Conservation (phyloP, 2,113 vertebrate genomes). For the Megaleporinus macrocephalus region DNA sequence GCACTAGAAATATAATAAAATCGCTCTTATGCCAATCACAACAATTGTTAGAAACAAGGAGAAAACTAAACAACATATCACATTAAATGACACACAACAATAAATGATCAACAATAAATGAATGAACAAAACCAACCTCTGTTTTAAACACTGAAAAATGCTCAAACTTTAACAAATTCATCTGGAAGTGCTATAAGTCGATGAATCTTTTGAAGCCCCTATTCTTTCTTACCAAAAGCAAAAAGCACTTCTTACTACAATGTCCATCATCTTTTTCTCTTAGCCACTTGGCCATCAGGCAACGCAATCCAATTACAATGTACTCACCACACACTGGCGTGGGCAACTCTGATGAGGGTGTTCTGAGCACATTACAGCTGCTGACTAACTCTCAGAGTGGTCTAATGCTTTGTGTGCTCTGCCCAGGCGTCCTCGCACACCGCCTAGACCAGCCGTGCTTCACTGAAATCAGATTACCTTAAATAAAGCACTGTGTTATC, state of each 20-base stretch:
- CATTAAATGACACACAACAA: neutral
- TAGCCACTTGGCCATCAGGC: conserved; percentile 39
- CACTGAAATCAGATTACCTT: conserved; percentile 53
- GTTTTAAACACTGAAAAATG: neutral
- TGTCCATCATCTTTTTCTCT: conserved; percentile 16
- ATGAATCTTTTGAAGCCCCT: neutral
- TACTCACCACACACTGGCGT: conserved; percentile 41
- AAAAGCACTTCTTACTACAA: neutral
- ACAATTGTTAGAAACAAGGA: neutral
- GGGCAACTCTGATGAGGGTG: conserved; percentile 23
- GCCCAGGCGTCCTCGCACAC: conserved; percentile 23
- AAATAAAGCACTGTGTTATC: conserved; percentile 49
- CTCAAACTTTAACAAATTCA: neutral
- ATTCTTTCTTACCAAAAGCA: neutral
- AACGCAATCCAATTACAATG: conserved; percentile 28
- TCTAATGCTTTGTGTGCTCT: conserved; percentile 16
- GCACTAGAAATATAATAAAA: no score
- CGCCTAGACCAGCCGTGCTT: conserved; percentile 32
- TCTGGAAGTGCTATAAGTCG: neutral
- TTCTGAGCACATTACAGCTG: conserved; percentile 38
- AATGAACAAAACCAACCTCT: neutral
- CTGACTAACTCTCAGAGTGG: conserved; percentile 39
- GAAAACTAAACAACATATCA: neutral
- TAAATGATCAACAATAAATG: neutral
- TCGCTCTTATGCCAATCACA: no score